phyloP scores from a whole-genome alignment of 2,888 invertebrate species.

The Dolomedes plantarius region DNA sequence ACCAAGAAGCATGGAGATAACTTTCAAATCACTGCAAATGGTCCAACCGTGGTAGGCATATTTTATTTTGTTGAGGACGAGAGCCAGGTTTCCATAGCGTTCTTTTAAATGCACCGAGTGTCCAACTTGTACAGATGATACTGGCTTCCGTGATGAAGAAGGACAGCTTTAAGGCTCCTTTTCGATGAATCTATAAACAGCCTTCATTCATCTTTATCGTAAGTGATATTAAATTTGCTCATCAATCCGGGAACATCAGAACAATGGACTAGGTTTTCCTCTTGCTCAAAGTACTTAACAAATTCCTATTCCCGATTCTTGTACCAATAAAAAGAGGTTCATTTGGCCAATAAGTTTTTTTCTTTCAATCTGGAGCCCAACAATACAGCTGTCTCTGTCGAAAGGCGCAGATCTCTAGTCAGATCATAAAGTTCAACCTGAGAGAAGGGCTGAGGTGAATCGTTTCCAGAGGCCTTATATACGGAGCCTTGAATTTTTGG shows the following conservation, averaged over 20 bases:
- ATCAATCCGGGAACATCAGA: neutral
- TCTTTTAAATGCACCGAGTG: conserved; percentile 74
- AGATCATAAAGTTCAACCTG: conserved; percentile 12
- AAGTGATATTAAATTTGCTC: neutral
- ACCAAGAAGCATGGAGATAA: conserved; percentile 21
- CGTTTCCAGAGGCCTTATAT: neutral
- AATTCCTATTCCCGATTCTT: neutral
- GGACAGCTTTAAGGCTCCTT: conserved; percentile 66
- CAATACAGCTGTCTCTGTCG: neutral
- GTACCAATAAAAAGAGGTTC: neutral
- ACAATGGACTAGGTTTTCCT: neutral
- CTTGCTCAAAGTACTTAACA: neutral
- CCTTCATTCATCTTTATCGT: neutral
- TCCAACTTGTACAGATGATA: conserved; percentile 74
- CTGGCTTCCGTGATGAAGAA: conserved; percentile 66
- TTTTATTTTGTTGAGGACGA: conserved; percentile 32
- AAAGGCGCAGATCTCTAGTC: neutral
- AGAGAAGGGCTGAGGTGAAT: conserved; percentile 8
- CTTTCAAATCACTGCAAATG: conserved; percentile 25
- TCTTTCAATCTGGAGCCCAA: neutral
- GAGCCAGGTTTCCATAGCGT: conserved; percentile 65
- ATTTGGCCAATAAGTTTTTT: too few species aligned
- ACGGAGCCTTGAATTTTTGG: neutral
- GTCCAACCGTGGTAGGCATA: conserved; percentile 11
- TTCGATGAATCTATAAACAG: neutral